These are phyloP conservation scores for Cheirogaleus medius DNA, from an alignment of 2,113 vertebrate genomes.

Conservation along the genomic window DNA sequence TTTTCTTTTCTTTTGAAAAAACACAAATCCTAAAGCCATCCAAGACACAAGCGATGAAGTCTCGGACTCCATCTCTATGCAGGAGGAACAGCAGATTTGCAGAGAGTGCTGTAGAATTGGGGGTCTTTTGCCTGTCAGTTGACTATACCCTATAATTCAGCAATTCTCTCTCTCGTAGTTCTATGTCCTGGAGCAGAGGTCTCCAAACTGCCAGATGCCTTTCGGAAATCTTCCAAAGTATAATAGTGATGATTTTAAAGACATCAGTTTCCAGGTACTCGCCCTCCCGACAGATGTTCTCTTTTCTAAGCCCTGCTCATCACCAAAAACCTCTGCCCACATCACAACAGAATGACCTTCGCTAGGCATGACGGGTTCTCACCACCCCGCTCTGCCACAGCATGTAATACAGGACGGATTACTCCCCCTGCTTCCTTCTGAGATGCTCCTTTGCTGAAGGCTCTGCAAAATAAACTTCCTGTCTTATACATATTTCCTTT, in stretches of 20 bases:
- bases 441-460: not conserved
- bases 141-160: not conserved
- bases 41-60: not conserved
- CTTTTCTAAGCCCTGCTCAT: not conserved
- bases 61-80: not conserved
- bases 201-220: not conserved
- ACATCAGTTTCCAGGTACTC: not conserved
- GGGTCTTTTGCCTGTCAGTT: not conserved
- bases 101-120: not conserved
- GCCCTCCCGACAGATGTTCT: not conserved
- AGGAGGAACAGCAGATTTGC: too few species aligned
- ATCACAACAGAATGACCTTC: not conserved
- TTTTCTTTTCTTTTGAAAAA: not conserved
- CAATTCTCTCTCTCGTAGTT: not conserved
- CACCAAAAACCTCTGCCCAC: not conserved
- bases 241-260: not conserved
- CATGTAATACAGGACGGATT: rapidly evolving
- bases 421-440: not conserved
- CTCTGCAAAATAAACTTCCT: too few species aligned
- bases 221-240: not conserved
- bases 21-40: not conserved
- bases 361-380: rapidly evolving
- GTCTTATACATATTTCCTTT: not conserved
- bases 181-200: not conserved
- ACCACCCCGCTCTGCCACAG: rapidly evolving